Evolutionary conservation across 2,113 vertebrate genomes (phyloP), one percentile per base, ranked within the genome.

Genomic region (Numenius arquata): DNA sequence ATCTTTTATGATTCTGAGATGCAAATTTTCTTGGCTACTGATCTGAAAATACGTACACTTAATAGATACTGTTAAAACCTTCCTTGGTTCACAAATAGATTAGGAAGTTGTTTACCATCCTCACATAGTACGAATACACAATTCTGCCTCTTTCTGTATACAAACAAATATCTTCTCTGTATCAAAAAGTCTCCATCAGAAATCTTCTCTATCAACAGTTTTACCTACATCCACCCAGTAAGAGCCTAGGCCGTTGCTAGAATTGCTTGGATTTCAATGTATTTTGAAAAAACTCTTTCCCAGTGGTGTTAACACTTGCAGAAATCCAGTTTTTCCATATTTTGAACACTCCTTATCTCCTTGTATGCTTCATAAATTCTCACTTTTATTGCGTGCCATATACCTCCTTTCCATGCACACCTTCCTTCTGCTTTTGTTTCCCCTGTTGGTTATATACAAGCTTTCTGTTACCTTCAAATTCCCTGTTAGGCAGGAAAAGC

Each of bases 341-440:
- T 85, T 83, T 80, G 71, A 80, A 53, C 30, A 12, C 53, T 90
- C 85, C 71, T 93, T 88, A 88, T 93, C 88, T 83, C 21, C 15
- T 70, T 76, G 21, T 89, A 81, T 71, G 77, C 92, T 93, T 91
- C 90, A 95, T 85, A 87, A 93, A 89, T 81, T 91, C 77, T 85
- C 41, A 59, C 32, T 86, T 92, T 91, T 71, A 89, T 80, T 91
- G 88, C 82, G 70, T 89, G 70, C 80, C 38, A 78, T 85, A 77
- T 68, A 59, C n/a, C 41, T 87, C 29, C 50, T 78, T 91, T 89
- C 61, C 61, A 78, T 55, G 59, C 26, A 65, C 21, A 30, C 23
- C 4, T 89, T 80, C 38, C 80, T 77, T 81, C 65, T 81, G 26
- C 9, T 5, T 62, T 72, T 30, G 40, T 52, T 1, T 0, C 0